These are phyloP conservation scores for Cyprinodon brontotheroides DNA, from an alignment of 2,113 vertebrate species.

Conservation along the genomic window DNA sequence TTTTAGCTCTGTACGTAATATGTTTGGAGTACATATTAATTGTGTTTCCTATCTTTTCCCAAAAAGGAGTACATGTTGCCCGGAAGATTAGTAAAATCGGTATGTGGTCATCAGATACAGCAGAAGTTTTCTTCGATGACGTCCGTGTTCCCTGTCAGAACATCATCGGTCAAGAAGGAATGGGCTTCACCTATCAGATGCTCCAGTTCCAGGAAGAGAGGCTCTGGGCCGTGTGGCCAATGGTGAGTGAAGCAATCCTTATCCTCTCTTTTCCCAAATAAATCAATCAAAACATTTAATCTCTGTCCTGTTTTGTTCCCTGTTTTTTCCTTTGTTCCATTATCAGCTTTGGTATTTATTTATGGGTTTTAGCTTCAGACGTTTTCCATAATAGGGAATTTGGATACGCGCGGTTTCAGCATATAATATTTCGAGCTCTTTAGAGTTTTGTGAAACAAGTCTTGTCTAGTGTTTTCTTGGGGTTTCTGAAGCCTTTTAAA, in stretches of 20 bases:
- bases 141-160: slow-evolving; percentile 83
- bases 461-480: slow-evolving; percentile 17
- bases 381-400: slow-evolving; percentile 8
- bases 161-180: slow-evolving; percentile 86
- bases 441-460: background rate
- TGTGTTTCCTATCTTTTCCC: background rate
- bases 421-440: slow-evolving; percentile 1
- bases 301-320: background rate
- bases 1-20: background rate
- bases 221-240: slow-evolving; percentile 80
- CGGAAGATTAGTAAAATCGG: slow-evolving; percentile 87
- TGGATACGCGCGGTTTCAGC: slow-evolving; percentile 12
- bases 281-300: background rate
- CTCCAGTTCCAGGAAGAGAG: slow-evolving; percentile 88
- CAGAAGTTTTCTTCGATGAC: slow-evolving; percentile 87
- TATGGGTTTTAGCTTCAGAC: slow-evolving; percentile 2
- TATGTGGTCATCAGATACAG: slow-evolving; percentile 87
- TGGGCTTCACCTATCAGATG: slow-evolving; percentile 90
- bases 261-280: background rate
- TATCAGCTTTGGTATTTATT: background rate
- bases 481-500: background rate
- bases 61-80: slow-evolving; percentile 80
- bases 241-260: slow-evolving; percentile 72
- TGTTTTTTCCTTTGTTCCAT: background rate
- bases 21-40: background rate